These are phyloP conservation scores for Cavia aperea DNA, from an alignment of 2,113 vertebrate genomes.

Conservation along the genomic window DNA sequence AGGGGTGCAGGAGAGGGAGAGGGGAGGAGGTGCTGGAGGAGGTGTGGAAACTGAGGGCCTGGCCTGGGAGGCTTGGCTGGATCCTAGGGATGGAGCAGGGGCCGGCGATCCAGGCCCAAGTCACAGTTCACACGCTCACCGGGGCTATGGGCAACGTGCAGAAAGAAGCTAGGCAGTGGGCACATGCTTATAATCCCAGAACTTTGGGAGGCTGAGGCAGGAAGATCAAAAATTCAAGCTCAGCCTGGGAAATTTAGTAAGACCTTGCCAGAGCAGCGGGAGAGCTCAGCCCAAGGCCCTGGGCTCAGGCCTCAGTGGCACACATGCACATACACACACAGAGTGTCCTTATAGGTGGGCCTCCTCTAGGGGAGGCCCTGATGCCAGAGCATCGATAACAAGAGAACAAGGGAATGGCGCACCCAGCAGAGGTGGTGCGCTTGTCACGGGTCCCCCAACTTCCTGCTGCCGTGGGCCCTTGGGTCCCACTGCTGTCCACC, in stretches of 20 bases:
- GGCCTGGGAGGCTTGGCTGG: background rate
- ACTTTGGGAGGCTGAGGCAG: background rate
- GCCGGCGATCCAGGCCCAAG: background rate
- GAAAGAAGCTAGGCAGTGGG: background rate
- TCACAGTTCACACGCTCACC: background rate
- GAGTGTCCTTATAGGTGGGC: background rate
- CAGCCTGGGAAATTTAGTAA: background rate
- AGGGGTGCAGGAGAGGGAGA: accelerated
- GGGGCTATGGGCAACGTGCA: too few species aligned
- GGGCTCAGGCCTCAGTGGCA: background rate
- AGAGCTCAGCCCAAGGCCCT: background rate
- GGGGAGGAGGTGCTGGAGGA: too few species aligned
- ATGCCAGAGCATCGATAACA: background rate
- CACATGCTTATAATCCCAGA: background rate
- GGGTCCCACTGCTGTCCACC: background rate
- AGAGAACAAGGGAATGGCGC: background rate
- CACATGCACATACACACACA: background rate
- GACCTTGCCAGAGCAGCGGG: background rate
- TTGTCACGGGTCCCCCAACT: accelerated
- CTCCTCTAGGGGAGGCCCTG: background rate
- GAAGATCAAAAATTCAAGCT: background rate
- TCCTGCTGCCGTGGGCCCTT: background rate
- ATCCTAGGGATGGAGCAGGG: background rate
- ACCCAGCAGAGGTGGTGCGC: too few species aligned
- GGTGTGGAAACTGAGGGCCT: background rate